Percentiles rank a stretch among this genome's conserved stretches.
These are phyloP conservation scores for Naja naja DNA, from an alignment of 2,113 vertebrate species.

Conservation along the genomic window DNA sequence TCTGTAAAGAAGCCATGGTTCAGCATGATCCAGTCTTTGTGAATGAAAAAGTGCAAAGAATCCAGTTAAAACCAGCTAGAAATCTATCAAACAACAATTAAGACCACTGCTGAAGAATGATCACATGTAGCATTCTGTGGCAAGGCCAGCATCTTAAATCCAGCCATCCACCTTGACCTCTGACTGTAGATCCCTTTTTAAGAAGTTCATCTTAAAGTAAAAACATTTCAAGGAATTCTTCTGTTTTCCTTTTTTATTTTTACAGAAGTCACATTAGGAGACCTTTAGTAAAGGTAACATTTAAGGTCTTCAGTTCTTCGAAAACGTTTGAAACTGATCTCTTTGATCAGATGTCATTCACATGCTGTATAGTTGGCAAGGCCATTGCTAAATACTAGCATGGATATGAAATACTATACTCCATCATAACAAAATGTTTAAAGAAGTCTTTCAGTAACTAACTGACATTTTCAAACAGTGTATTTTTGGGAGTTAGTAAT, in stretches of 20 bases:
- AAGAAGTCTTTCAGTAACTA: constrained; percentile 50
- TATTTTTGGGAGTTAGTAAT: constrained; percentile 49
- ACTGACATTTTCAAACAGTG: constrained; percentile 27
- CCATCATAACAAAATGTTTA: constrained; percentile 17
- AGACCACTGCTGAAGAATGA: not conserved
- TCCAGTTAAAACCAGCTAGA: not conserved
- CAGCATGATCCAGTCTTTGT: not conserved
- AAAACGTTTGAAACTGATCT: not conserved
- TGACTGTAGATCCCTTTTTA: not conserved
- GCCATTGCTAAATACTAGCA: constrained; percentile 33
- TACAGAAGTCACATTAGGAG: not conserved
- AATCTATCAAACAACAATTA: not conserved
- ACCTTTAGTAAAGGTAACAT: not conserved
- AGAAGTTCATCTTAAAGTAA: not conserved
- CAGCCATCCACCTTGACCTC: not conserved
- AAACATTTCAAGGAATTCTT: not conserved
- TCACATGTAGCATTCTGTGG: not conserved
- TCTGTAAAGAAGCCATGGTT: not conserved
- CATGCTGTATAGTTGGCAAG: constrained; percentile 3
- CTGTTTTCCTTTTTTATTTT: not conserved
- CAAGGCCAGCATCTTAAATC: not conserved
- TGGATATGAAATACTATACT: not conserved
- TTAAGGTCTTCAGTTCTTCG: not conserved
- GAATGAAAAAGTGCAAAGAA: not conserved
- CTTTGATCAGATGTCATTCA: not conserved